Percentiles rank a stretch among this genome's conserved stretches.
Evolutionary conservation across 2,113 vertebrate genomes (phyloP).

Genomic region (Phoxinus phoxinus): DNA sequence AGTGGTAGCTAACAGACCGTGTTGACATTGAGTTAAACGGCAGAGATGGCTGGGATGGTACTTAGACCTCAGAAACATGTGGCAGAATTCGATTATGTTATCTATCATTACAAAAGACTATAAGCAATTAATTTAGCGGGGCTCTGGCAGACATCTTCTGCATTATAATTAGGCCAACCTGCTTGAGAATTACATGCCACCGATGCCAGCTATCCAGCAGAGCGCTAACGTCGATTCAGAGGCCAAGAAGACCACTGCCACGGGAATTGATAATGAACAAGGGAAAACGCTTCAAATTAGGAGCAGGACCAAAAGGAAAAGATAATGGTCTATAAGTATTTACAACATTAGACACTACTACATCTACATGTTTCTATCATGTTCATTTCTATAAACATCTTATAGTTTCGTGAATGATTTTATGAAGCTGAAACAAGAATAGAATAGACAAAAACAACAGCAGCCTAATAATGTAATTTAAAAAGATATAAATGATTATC

Average conservation of each 20-base stretch:
- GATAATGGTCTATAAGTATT: not conserved
- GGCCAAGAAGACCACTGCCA: constrained; percentile 16
- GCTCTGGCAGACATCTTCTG: constrained; percentile 22
- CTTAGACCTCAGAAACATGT: constrained; percentile 37
- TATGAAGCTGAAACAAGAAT: not conserved
- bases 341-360: not conserved
- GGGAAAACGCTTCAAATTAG: constrained; percentile 12
- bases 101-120: constrained; percentile 47
- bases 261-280: constrained; percentile 12
- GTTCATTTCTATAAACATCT: not conserved
- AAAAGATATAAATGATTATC: not conserved
- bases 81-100: constrained; percentile 45
- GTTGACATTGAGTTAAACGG: constrained; percentile 32
- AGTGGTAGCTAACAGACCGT: not conserved
- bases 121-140: constrained; percentile 37
- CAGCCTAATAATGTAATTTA: too few relatives aligned
- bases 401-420: not conserved
- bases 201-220: constrained; percentile 25
- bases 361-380: not conserved
- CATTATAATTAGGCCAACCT: constrained; percentile 35
- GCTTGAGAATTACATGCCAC: constrained; percentile 28
- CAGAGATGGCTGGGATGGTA: constrained; percentile 32
- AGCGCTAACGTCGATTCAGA: not conserved
- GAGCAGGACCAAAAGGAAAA: not conserved
- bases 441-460: not conserved